Base-by-base conservation (phyloP, 2,888 invertebrate genomes). In the Ophion ventricosus region DNA sequence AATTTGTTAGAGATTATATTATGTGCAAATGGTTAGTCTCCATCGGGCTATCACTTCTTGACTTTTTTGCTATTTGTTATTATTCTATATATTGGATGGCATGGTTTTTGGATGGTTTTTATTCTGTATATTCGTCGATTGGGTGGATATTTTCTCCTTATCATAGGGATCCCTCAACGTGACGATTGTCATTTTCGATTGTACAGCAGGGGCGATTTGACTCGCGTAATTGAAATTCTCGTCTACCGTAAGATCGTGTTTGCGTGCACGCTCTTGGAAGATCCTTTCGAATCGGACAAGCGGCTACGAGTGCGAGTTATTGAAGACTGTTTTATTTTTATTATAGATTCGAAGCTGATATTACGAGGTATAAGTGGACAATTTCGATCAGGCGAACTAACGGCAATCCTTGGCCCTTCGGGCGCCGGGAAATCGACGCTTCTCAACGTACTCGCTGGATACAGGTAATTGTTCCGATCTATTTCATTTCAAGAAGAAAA, bases 381-480 rank as follows among this genome's bases (percentile, higher is more conserved):
- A 89, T 98, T 98, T 93, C 95, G 95, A 63, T 97, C 98, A 0
- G 98, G 98, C 14, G 96, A 98, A 92, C 94, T 99, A 84, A 97
- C 97, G 0, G 98, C 98, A 59, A 98, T 99, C 87, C 95, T 99
- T 94, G 99, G 99, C 0, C 98, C 98, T 0, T 98, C 98, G 0
- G 99, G 98, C 0, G 97, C 97, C 4, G 98, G 98, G 67, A 98
- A 98, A 93, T 98, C 98, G 75, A 98, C 98, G 0, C 94, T 98
- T 10, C 95, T 98, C 80, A 98, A 98, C 91, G 95, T 98, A 85
- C 94, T 98, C 40, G 98, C 98, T 35, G 98, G 98, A 83, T 98
- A 98, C 94, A 97, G 97, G 98, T 98, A 94, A 26, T n/a, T 49
- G 49, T 49, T n/a, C 10, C 23, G 7, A 29, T 63, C 40, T 4